Evolutionary conservation across 2,797 vertebrate genomes (phyloP), one percentile per base, ranked within the genome.

Genomic region (Myotis daubentonii): DNA sequence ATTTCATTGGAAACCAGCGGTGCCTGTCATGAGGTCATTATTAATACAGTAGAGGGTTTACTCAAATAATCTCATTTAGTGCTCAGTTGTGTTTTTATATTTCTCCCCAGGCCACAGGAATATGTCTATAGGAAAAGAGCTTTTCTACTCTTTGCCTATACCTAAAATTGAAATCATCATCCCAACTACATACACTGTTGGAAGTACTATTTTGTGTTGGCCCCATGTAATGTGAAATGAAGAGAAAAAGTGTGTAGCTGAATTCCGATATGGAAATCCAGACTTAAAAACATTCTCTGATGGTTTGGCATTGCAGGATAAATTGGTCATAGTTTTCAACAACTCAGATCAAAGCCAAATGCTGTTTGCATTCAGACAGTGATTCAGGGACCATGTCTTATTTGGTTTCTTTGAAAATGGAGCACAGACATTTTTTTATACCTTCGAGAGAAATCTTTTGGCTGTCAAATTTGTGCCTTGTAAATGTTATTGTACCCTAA

Each of bases 281-380:
- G 87, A 94, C 89, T 96, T 95, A 65, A 96, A 95, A 94, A 97
- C 95, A 96, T 96, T 93, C 94, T 96, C 87, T 95, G 93, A 97
- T 96, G 92, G 94, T 95, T 97, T 97, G 93, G 94, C 95, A 95
- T 96, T 25, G 88, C 7, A 33, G 96, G 91, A 97, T 98, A 96
- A 96, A 97, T 97, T 97, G 97, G 95, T 97, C 95, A 96, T 97
- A 96, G 97, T 96, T 98, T 96, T 97, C 97, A 97, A 96, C 95
- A 97, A 95, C 95, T 97, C 79, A 97, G 96, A 97, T 97, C 96
- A 97, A 97, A 97, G 96, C 97, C 97, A 97, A 97, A 95, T 95
- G 96, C 86, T 96, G 92, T 96, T 97, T 97, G 97, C 84, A 79
- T 96, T 97, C 93, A 97, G 97, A 97, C 97, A 95, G 94, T 97